These are phyloP conservation scores for Argyrosomus regius DNA, from an alignment of 2,797 vertebrate species.

Conservation along the genomic window DNA sequence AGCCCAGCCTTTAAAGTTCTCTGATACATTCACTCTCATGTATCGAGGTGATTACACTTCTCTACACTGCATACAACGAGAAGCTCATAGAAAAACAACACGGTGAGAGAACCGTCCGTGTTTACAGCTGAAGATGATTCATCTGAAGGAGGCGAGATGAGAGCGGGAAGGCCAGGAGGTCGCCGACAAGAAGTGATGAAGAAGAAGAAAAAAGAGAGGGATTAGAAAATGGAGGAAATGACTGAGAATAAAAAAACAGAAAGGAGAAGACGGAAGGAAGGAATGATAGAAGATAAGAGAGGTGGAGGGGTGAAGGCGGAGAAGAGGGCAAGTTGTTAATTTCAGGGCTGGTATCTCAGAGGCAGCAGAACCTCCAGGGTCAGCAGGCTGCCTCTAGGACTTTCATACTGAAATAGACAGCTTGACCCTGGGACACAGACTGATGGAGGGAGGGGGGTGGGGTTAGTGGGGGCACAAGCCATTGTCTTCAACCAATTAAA, in stretches of 20 bases:
- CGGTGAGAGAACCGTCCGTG: neutral
- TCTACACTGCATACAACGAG: neutral
- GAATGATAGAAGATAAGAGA: conserved; percentile 14
- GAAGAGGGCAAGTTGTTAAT: conserved; percentile 57
- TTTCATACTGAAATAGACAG: conserved; percentile 59
- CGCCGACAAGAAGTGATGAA: conserved; percentile 1
- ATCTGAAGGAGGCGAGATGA: conserved; percentile 4
- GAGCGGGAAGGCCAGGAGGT: conserved; percentile 4
- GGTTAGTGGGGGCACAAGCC: conserved; percentile 13
- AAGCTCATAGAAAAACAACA: neutral
- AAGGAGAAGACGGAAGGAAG: neutral
- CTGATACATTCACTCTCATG: neutral
- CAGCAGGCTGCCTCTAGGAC: conserved; percentile 46
- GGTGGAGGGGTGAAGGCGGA: conserved; percentile 7
- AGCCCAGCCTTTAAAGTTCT: neutral
- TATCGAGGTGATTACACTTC: neutral
- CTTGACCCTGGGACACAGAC: conserved; percentile 43
- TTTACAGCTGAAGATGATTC: conserved; percentile 14
- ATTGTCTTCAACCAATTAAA: conserved; percentile 26
- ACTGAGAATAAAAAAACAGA: neutral
- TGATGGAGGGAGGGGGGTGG: neutral
- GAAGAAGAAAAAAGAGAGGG: neutral
- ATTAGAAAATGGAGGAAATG: neutral
- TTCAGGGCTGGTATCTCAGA: conserved; percentile 71
- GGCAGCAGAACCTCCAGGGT: conserved; percentile 69